Evolutionary conservation across 2,797 vertebrate species (phyloP).

Genomic region (Phrynocephalus forsythii): DNA sequence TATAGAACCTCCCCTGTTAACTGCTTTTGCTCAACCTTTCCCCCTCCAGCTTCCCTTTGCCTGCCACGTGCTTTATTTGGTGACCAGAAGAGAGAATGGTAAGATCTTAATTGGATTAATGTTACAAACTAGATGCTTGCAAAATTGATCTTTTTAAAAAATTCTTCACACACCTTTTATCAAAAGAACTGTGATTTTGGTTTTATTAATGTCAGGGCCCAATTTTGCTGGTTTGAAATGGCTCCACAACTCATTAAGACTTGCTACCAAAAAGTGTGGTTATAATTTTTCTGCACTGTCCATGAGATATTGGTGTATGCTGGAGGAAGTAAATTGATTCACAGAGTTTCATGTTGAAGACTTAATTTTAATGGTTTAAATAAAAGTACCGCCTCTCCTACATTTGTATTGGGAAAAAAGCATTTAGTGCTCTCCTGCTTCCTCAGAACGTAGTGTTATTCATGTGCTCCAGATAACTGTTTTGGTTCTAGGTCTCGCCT

Average conservation of each 20-base stretch:
- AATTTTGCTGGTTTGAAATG: not conserved
- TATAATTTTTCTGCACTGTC: not conserved
- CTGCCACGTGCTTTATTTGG: slow-evolving; percentile 91
- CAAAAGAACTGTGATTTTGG: not conserved
- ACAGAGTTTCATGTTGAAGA: too few relatives aligned
- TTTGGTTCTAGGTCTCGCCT: not conserved
- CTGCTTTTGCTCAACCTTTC: not conserved
- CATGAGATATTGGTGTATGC: too few relatives aligned
- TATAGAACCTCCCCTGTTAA: not conserved
- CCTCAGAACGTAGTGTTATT: not conserved
- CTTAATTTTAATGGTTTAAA: too few relatives aligned
- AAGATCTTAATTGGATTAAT: slow-evolving; percentile 43
- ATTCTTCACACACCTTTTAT: not conserved
- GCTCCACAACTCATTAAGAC: not conserved
- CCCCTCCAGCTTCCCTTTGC: slow-evolving; percentile 88
- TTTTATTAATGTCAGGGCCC: not conserved
- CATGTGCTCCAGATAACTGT: not conserved
- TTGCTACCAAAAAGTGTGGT: not conserved
- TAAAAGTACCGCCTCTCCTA: too few relatives aligned
- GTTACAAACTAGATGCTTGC: not conserved
- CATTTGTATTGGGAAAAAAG: too few relatives aligned
- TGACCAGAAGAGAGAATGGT: slow-evolving; percentile 92
- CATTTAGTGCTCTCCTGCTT: too few relatives aligned
- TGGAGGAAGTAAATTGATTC: too few relatives aligned
- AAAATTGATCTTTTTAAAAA: not conserved